Base-by-base conservation (phyloP, 1,140 invertebrate species). In the Tetramorium parvispinum region DNA sequence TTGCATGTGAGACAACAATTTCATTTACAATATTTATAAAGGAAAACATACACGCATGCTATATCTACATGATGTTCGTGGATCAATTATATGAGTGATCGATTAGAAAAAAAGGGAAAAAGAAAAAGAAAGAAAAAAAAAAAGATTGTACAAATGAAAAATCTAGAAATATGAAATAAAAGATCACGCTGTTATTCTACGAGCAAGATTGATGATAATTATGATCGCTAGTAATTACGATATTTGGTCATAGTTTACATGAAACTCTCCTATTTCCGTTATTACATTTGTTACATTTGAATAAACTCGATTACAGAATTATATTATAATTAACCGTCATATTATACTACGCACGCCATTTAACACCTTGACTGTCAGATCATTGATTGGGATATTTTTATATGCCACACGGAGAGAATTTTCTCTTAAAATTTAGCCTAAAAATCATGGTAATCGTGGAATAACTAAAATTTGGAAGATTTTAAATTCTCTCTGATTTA, bases 31-130 rank as follows among this genome's bases (percentile, higher is more conserved):
- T 92, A 91, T 86, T 93, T 91, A 92, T 89, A 78, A 43, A 76
- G 85, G 83, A 73, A 90, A 70, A 87, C 53, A 59, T 93, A 93
- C 89, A 93, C 90, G 83, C 93, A 94, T 94, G 93, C 93, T 92
- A 93, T 88, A 83, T 89, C 88, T 93, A 91, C 82, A 68, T 61
- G 55, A 83, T 68, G 59, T 88, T 21, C 70, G 68, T 88, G 87
- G 16, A 24, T 55, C 43, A 27, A 37, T 55, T 81, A n/a, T n/a
- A 57, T 21, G 3, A 46, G 16, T 57, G 21, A 81, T 70, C 37
- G 13, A 66, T 53, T 57, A 85, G 27, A 90, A 86, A n/a, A 79
- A 81, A 91, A 88, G 53, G 46, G 86, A 87, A n/a, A 63, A 11
- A 18, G 3, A 27, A 79, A 57, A 43, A 13, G 18, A 61, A 66